Conservation (phyloP, 2,797 vertebrate genomes). For the Myotis findleyi region DNA sequence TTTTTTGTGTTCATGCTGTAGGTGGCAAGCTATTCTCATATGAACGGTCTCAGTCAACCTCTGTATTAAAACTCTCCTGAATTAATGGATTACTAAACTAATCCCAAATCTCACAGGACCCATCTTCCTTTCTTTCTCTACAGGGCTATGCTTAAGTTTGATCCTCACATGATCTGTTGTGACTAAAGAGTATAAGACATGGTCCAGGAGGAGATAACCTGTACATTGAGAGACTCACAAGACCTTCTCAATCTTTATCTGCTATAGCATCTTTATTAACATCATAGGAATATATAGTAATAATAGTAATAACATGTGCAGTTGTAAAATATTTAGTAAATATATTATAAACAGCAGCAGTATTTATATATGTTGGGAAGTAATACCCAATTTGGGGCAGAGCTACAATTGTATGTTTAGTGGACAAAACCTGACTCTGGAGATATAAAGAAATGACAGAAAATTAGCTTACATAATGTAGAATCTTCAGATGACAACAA, state of each 20-base stretch:
- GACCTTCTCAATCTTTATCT: background rate
- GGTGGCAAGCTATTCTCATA: background rate
- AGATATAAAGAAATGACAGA: background rate
- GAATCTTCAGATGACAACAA: background rate
- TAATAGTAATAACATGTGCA: background rate
- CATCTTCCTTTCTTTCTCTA: background rate
- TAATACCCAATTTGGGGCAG: background rate
- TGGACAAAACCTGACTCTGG: background rate
- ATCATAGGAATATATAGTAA: background rate
- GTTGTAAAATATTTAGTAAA: background rate
- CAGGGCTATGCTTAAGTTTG: background rate
- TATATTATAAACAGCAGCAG: background rate
- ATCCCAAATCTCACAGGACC: background rate
- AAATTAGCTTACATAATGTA: constrained; percentile 1
- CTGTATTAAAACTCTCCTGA: background rate
- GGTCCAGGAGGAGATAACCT: background rate
- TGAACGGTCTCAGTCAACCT: background rate
- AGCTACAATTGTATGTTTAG: background rate
- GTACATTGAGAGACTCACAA: background rate
- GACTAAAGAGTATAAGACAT: background rate
- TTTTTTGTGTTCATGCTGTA: background rate
- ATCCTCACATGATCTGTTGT: background rate
- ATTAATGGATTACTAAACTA: background rate
- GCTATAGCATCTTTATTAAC: background rate
- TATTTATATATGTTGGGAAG: background rate